Base-by-base conservation (phyloP, 2,888 invertebrate species). In the Unio pictorum region DNA sequence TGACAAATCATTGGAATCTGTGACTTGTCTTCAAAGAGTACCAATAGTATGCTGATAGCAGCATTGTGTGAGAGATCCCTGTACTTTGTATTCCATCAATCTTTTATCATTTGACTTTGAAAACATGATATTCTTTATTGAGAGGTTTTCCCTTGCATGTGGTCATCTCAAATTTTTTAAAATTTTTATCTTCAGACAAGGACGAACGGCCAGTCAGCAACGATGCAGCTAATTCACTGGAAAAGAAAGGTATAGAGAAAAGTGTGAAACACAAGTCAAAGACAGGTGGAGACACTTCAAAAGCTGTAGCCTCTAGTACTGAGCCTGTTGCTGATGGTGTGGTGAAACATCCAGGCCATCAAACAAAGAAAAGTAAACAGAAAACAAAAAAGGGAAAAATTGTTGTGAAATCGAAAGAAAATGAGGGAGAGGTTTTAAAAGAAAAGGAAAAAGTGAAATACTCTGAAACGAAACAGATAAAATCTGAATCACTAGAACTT, bases 311-410 rank as follows among this genome's bases (percentile, higher is more conserved):
- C 55, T 28, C 6, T 60, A 55, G 26, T 55, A 34, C n/a, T 28
- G 59, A 45, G 58, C 18, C 63, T 23, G 30, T 26, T 60, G 55
- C 34, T 61, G 57, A 57, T 63, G 57, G 15, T 26, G 57, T 28
- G 55, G 4, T 34, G 30, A n/a, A 58, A 23, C 58, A 54, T 30
- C 23, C 57, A 65, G 34, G 55, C 45, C 11, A 28, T 30, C 23
- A 59, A 17, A 26, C 8, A 20, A 56, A 45, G n/a, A 55, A 23
- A 1, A 23, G 56, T 20, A 34, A 69, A 59, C 30, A 60, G 61
- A 45, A 67, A 64, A 58, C 55, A 63, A 58, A 59, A 69, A 57
- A 56, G 45, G 30, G 28, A 59, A 65, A 68, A 66, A 17, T 54
- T 60, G 18, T 55, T 61, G 28, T 45, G 20, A 34, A 66, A 66